Percentiles rank a stretch among this genome's conserved stretches.
Evolutionary conservation across 2,113 vertebrate genomes (phyloP).

Genomic region (Callocephalon fimbriatum): DNA sequence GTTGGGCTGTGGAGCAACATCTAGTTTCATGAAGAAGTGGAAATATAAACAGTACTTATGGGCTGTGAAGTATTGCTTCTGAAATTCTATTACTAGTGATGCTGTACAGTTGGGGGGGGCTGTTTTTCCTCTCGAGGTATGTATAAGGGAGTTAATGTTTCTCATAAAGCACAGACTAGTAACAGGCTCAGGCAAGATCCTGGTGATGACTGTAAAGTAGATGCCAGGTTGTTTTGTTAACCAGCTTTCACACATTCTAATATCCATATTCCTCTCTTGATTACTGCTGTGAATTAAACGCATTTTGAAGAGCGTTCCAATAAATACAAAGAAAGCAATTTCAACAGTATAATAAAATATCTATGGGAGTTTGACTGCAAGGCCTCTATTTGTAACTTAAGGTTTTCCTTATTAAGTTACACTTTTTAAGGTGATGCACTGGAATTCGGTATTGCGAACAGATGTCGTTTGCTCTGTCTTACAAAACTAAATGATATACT

Average conservation of each 20-base stretch:
- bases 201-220: constrained; percentile 29
- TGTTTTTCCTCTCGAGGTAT: neutral
- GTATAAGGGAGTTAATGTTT: constrained; percentile 24
- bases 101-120: neutral
- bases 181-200: constrained; percentile 44
- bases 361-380: neutral
- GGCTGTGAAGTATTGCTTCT: neutral
- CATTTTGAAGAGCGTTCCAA: neutral
- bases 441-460: neutral
- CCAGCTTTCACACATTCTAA: neutral
- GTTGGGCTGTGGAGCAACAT: neutral
- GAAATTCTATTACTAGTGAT: neutral
- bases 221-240: constrained; percentile 8
- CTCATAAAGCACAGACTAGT: neutral
- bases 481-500: neutral
- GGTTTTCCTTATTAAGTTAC: neutral
- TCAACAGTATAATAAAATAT: neutral
- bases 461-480: neutral
- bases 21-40: neutral
- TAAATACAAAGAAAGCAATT: neutral
- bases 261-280: neutral
- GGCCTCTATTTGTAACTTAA: neutral
- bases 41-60: neutral
- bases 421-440: neutral
- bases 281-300: neutral